A percentile compares a stretch with the other conserved stretches of the same genome.
These are phyloP conservation scores for Psittacus erithacus DNA, from an alignment of 2,113 vertebrate genomes.

Conservation along the genomic window DNA sequence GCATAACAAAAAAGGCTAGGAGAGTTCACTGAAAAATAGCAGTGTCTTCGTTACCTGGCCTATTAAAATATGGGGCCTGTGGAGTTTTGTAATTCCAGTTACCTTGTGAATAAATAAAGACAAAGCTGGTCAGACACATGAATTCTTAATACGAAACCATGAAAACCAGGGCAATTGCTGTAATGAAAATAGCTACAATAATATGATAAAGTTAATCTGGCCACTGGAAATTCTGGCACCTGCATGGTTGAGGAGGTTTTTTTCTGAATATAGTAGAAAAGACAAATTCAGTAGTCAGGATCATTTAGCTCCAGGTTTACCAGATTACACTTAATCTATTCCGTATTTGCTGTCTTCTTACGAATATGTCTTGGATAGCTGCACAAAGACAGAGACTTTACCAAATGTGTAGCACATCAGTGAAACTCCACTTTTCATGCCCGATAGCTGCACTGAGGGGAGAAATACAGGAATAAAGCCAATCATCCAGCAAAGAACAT, in stretches of 20 bases:
- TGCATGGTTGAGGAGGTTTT: background rate
- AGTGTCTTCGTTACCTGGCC: background rate
- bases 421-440: background rate
- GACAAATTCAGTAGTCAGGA: background rate
- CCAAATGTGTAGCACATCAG: background rate
- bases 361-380: background rate
- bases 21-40: background rate
- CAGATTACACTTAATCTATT: background rate
- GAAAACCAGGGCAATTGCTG: background rate
- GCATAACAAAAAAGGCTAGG: background rate
- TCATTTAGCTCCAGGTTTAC: background rate
- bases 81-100: background rate
- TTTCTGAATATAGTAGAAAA: background rate
- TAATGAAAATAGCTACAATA: background rate
- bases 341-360: background rate
- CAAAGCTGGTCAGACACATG: background rate
- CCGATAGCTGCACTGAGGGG: background rate
- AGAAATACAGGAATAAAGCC: background rate
- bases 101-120: background rate
- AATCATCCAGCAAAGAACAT: background rate
- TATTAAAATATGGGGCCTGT: background rate
- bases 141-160: background rate
- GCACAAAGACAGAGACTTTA: background rate
- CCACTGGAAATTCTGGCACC: background rate
- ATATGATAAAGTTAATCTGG: background rate